Evolutionary conservation across 2,113 vertebrate species (phyloP).

Genomic region (Lasiurus cinereus): DNA sequence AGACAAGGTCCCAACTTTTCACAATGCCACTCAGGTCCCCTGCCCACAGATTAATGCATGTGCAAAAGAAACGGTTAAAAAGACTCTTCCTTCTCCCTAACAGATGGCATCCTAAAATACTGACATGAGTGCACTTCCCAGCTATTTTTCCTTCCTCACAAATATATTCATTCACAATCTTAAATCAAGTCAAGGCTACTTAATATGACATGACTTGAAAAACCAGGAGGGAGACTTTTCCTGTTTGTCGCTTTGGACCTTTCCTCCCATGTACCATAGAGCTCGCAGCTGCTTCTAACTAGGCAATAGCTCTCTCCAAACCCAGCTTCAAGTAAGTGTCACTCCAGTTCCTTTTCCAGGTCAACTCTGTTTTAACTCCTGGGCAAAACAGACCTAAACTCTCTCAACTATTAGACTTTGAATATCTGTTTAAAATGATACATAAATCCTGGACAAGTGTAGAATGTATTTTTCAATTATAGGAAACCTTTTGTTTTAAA

Average conservation of each 20-base stretch:
- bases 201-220: constrained; percentile 57
- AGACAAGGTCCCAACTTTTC: constrained; percentile 35
- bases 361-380: not conserved
- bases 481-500: constrained; percentile 56
- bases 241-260: constrained; percentile 11
- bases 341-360: not conserved
- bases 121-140: constrained; percentile 26
- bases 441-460: constrained; percentile 39
- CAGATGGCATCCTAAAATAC: constrained; percentile 69
- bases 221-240: constrained; percentile 38
- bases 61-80: constrained; percentile 45
- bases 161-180: constrained; percentile 52
- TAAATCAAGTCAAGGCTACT: constrained; percentile 66
- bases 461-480: constrained; percentile 50
- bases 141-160: constrained; percentile 63
- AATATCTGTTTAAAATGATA: constrained; percentile 46
- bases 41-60: not conserved
- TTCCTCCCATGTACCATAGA: not conserved
- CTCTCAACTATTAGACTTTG: constrained; percentile 48
- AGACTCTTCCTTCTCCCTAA: constrained; percentile 22
- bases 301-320: not conserved
- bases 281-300: not conserved
- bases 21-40: not conserved
- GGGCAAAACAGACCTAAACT: not conserved
- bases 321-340: not conserved